Conservation (phyloP, 2,888 invertebrate species). For the Sesia apiformis region DNA sequence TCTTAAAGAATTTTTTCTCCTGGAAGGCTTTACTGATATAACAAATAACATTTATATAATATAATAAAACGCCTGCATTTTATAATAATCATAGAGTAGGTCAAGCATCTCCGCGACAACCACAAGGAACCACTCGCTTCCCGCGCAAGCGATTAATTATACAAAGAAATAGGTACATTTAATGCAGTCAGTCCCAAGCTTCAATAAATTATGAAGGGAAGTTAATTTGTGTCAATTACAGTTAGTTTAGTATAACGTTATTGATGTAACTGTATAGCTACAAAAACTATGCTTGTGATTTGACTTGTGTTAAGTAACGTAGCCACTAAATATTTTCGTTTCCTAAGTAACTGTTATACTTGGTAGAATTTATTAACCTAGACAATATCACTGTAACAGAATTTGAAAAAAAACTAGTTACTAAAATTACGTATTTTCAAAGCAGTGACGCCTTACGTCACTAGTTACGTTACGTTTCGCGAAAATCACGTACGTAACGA, state of each 20-base stretch:
- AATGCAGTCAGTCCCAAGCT: not conserved
- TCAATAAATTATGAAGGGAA: not conserved
- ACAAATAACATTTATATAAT: slow-evolving; percentile 2
- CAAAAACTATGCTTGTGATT: not conserved
- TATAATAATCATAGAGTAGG: no score
- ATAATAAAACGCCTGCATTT: no score
- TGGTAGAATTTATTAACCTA: no score
- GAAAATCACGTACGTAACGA: not conserved
- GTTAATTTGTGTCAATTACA: not conserved
- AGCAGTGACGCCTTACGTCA: not conserved
- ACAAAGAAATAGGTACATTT: not conserved
- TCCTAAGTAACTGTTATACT: no score
- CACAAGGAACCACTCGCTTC: no score
- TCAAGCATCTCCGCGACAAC: no score
- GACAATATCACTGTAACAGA: no score
- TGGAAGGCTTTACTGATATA: slow-evolving; percentile 2
- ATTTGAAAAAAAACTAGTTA: no score
- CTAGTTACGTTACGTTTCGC: not conserved
- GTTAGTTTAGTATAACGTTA: not conserved
- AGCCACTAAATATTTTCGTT: no score
- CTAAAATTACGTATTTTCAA: not conserved
- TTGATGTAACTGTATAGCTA: not conserved
- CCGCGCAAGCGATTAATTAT: no score
- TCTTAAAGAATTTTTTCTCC: not conserved
- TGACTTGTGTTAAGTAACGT: no score